A percentile compares a stretch with the other conserved stretches of the same genome.
These are phyloP conservation scores for Xestia xanthographa DNA, from an alignment of 2,888 invertebrate species.

Conservation along the genomic window DNA sequence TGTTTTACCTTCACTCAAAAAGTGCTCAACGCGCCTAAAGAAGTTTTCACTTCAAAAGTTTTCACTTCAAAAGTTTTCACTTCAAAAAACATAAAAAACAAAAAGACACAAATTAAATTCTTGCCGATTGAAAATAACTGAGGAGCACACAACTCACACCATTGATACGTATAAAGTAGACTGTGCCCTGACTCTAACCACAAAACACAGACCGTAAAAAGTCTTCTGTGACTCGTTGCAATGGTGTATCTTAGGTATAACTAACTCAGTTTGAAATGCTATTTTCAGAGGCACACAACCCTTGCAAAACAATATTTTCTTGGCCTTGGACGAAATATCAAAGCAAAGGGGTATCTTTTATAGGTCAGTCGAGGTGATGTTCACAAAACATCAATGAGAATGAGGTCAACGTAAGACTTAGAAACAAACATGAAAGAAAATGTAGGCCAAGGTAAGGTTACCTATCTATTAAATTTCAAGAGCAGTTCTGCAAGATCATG, in stretches of 20 bases:
- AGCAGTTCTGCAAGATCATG: slow-evolving; percentile 6
- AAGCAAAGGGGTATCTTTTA: slow-evolving; percentile 13
- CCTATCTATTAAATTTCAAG: slow-evolving; percentile 20
- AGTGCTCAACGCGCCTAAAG: no score
- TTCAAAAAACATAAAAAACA: no score
- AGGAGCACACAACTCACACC: neutral
- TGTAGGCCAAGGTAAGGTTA: slow-evolving; percentile 47
- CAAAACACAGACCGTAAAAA: neutral
- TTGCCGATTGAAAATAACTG: neutral
- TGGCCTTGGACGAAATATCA: slow-evolving; percentile 16
- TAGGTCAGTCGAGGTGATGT: slow-evolving; percentile 19
- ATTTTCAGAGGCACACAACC: neutral
- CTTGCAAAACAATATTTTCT: neutral
- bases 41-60: no score
- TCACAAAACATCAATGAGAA: slow-evolving; percentile 42
- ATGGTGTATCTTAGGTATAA: neutral
- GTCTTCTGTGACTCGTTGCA: neutral
- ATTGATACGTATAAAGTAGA: no score
- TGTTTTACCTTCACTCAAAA: no score
- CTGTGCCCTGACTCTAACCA: neutral
- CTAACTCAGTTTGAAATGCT: neutral
- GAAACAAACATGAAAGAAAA: slow-evolving; percentile 33
- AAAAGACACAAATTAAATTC: neutral
- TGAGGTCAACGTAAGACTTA: slow-evolving; percentile 43
- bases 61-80: no score